Percentiles rank a stretch among this genome's conserved stretches.
phyloP scores from a whole-genome alignment of 2,888 invertebrate species.

The Athrips mouffetella region DNA sequence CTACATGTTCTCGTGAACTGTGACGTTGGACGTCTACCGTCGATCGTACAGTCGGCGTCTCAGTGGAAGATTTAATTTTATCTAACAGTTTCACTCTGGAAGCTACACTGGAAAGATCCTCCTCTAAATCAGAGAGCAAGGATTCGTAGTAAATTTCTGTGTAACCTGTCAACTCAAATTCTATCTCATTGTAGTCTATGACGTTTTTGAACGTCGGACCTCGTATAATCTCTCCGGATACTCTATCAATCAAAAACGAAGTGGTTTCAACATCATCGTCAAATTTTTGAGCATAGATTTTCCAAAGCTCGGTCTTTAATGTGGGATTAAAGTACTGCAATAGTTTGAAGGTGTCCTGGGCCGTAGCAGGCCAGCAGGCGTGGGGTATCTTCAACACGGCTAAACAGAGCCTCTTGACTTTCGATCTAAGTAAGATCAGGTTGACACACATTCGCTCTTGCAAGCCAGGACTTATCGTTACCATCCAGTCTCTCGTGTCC shows the following conservation, averaged over 20 bases:
- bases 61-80: slow-evolving; percentile 47
- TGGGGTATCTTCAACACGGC: slow-evolving; percentile 57
- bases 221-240: slow-evolving; percentile 62
- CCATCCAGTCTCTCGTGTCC: slow-evolving; percentile 62
- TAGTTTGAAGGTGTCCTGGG: slow-evolving; percentile 59
- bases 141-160: slow-evolving; percentile 65
- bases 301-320: slow-evolving; percentile 55
- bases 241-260: slow-evolving; percentile 57
- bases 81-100: slow-evolving; percentile 59
- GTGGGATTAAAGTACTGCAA: slow-evolving; percentile 67
- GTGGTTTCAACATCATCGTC: slow-evolving; percentile 48
- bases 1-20: slow-evolving; percentile 19
- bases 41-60: slow-evolving; percentile 42
- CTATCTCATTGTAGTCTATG: slow-evolving; percentile 62
- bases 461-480: slow-evolving; percentile 57
- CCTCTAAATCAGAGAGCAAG: slow-evolving; percentile 48
- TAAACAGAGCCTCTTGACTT: slow-evolving; percentile 59
- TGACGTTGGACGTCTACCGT: slow-evolving; percentile 32
- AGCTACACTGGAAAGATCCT: slow-evolving; percentile 55
- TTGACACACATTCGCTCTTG: slow-evolving; percentile 60
- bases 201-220: slow-evolving; percentile 62
- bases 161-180: slow-evolving; percentile 62
- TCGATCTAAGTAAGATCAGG: slow-evolving; percentile 53
- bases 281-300: slow-evolving; percentile 55
- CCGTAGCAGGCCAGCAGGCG: slow-evolving; percentile 55